Base-by-base conservation (phyloP, 2,113 vertebrate species). In the Trematocara marginatum region DNA sequence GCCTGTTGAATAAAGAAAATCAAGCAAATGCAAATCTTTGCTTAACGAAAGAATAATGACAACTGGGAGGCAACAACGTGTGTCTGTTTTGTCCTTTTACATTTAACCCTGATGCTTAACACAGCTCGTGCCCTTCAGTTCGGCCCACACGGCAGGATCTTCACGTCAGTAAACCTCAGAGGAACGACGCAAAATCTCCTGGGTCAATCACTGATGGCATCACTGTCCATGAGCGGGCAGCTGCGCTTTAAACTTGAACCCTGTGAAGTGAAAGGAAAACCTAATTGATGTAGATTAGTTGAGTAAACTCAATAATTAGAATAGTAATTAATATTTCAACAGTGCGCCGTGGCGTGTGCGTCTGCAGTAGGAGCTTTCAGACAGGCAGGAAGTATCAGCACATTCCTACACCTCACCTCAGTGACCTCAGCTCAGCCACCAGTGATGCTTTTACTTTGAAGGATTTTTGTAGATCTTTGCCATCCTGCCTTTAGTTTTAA, bases 331-430 rank as follows among this genome's bases (percentile, higher is more conserved):
- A 12, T 64, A 64, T 81, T 57, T 47, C 53, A 53, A 6, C 11
- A n/a, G 31, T 40, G 42, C 10, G 1, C 42, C 5, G 5, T 11
- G 9, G 15, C 26, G 10, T 53, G 5, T 71, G 34, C 42, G 69
- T 82, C 23, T 81, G 86, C 78, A 42, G 64, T 76, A 49, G 85
- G 53, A 87, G 80, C 54, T 88, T 79, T 89, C 86, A 89, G 80
- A 52, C 83, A 42, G 85, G 84, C 35, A 7, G n/a, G 34, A 54
- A 40, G 12, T 79, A 78, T 52, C 34, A 8, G 89, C 78, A 83
- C 35, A 87, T 57, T 90, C 80, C 64, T 89, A 18, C 7, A 45
- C 69, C 64, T 79, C 47, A 81, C 84, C 84, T 90, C 90, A 80
- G 52, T 80, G 66, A 83, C 59, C 45, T 89, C 53, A 80, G 11